Percentiles rank a stretch among this genome's conserved stretches.
Conservation (phyloP, 2,797 vertebrate genomes). For the Epinephelus malabaricus region DNA sequence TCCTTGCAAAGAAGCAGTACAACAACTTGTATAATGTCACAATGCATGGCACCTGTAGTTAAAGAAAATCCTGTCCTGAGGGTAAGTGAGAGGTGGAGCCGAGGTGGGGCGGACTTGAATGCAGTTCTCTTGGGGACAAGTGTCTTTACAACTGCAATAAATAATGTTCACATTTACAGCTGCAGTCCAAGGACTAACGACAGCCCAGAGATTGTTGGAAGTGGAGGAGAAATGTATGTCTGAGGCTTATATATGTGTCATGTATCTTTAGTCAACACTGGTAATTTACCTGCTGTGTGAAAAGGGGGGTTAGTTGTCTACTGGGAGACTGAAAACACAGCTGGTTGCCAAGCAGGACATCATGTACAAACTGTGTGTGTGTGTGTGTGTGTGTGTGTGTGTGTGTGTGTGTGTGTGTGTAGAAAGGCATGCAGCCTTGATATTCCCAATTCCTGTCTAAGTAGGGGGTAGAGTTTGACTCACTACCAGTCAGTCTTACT, state of each 20-base stretch:
- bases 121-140: constrained; percentile 18
- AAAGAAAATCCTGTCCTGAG: constrained; percentile 1
- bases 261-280: constrained; percentile 40
- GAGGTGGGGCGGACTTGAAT: constrained; percentile 22
- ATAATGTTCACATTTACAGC: constrained; percentile 62
- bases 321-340: constrained; percentile 54
- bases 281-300: constrained; percentile 62
- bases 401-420: constrained; percentile 34
- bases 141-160: constrained; percentile 61
- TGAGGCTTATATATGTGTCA: constrained; percentile 46
- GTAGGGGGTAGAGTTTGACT: constrained; percentile 52
- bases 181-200: constrained; percentile 41
- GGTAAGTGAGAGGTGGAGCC: constrained; percentile 14
- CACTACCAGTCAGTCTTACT: constrained; percentile 24
- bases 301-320: constrained; percentile 24
- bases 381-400: constrained; percentile 34
- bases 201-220: constrained; percentile 29
- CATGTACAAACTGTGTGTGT: constrained; percentile 40
- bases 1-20: neutral
- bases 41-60: neutral
- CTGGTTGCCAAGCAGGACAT: constrained; percentile 60
- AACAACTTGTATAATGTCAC: neutral
- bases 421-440: constrained; percentile 41
- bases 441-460: constrained; percentile 52
- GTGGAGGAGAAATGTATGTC: constrained; percentile 32